Base-by-base conservation (phyloP, 2,888 invertebrate species). In the Drosophila birchii region DNA sequence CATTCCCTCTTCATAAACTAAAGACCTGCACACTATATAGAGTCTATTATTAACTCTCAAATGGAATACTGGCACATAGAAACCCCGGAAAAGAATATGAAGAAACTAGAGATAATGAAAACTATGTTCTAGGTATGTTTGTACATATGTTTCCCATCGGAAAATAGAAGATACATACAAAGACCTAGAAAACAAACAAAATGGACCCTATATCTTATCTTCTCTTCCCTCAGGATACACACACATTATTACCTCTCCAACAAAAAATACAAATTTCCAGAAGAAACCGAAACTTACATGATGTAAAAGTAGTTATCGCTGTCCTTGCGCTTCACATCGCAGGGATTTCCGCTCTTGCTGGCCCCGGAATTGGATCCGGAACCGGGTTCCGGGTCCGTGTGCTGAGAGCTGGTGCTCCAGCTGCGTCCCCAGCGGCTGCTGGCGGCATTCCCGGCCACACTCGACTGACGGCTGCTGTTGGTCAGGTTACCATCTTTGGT, bases 271-370 rank as follows among this genome's bases (percentile, higher is more conserved):
- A 0, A 2, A 36, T 12, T 32, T 56, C 20, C 9, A 23, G 20
- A 41, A 60, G 5, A 9, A 16, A 3, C 12, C 0, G 5, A 9
- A 18, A 92, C 92, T 92, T 79, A 92, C 92, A 92, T 91, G 63
- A 92, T 91, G 75, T 92, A 92, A 71, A 92, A 92, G 75, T 91
- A 92, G 51, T 81, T 91, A 75, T 92, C 92, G 70, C 88, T 91
- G 62, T 92, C 92, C 82, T 90, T 91, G 66, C 90, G 83, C 59
- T 91, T 91, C 16, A 76, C 61, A 55, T 84, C 81, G 53, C 81
- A 81, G 5, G 79, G 78, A 41, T 78, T 81, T 14, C 79, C 71
- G 39, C 80, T 80, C 55, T 86, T 80, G 11, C 78, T 80, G 59
- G 80, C 68, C 16, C 78, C 43, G 36, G 78, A 54, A 54, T 78